Conservation (phyloP, 2,797 vertebrate genomes). For the Trematomus bernacchii region DNA sequence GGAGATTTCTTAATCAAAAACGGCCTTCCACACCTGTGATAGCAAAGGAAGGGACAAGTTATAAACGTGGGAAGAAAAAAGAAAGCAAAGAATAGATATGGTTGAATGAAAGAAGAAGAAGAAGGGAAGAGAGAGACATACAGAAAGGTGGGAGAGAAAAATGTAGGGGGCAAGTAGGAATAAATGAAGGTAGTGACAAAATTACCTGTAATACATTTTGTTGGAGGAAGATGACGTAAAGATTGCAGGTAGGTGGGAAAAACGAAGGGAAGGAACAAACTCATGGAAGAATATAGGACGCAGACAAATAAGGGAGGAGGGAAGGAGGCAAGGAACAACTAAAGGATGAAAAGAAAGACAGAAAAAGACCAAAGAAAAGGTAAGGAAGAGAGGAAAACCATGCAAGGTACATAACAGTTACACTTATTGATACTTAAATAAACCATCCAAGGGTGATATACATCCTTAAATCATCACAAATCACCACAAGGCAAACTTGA, state of each 20-base stretch:
- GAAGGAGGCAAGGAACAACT: neutral
- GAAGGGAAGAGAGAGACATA: neutral
- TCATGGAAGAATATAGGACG: neutral
- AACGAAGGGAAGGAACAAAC: neutral
- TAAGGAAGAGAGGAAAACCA: neutral
- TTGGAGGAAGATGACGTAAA: no score
- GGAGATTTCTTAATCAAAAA: conserved; percentile 9
- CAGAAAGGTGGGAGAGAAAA: neutral
- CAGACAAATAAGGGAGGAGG: neutral
- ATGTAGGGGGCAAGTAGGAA: neutral
- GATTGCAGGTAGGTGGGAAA: neutral
- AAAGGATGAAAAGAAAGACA: neutral
- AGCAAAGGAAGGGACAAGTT: neutral
- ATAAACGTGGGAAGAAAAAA: no score
- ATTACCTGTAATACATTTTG: no score
- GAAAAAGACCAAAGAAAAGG: neutral
- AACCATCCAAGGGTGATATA: neutral
- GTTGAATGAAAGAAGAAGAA: neutral
- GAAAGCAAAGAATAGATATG: no score
- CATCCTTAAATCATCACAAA: neutral
- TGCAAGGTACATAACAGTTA: neutral
- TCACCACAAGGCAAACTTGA: neutral
- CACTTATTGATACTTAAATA: neutral
- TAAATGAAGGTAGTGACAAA: no score
- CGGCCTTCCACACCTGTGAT: neutral